A percentile compares a stretch with the other conserved stretches of the same genome.
Evolutionary conservation across 2,113 vertebrate genomes (phyloP).

Genomic region (Plotosus lineatus): DNA sequence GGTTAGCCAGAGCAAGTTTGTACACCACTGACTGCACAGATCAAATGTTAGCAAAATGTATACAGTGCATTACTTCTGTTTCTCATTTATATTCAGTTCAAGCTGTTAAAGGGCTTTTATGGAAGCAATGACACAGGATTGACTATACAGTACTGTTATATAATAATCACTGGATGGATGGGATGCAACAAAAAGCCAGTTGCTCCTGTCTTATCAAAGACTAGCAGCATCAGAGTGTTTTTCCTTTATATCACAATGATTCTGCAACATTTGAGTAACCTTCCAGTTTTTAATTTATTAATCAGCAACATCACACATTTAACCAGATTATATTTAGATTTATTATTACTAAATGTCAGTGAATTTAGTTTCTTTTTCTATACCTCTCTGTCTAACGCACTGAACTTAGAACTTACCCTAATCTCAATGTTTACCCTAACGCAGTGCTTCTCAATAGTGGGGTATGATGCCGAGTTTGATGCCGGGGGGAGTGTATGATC

Average conservation of each 20-base stretch:
- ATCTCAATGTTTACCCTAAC: no score
- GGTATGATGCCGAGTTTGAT: no score
- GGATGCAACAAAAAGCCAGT: not conserved
- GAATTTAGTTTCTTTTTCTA: not conserved
- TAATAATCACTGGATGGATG: not conserved
- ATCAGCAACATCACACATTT: not conserved
- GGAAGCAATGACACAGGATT: not conserved
- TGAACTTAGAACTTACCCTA: no score
- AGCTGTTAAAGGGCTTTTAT: not conserved
- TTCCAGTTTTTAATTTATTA: not conserved
- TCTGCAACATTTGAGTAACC: not conserved
- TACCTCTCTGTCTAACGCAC: not conserved
- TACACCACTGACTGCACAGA: not conserved
- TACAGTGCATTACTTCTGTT: not conserved
- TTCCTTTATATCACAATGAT: not conserved
- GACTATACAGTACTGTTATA: not conserved
- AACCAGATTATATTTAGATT: not conserved
- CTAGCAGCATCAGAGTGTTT: not conserved
- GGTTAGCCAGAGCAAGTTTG: slow-evolving; percentile 1
- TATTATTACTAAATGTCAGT: not conserved
- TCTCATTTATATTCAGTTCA: not conserved
- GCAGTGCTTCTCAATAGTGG: no score
- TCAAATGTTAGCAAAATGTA: not conserved
- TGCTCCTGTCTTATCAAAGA: not conserved
- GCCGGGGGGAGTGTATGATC: no score